Evolutionary conservation across 2,113 vertebrate species (phyloP).

Genomic region (Plecturocebus donacophilus): DNA sequence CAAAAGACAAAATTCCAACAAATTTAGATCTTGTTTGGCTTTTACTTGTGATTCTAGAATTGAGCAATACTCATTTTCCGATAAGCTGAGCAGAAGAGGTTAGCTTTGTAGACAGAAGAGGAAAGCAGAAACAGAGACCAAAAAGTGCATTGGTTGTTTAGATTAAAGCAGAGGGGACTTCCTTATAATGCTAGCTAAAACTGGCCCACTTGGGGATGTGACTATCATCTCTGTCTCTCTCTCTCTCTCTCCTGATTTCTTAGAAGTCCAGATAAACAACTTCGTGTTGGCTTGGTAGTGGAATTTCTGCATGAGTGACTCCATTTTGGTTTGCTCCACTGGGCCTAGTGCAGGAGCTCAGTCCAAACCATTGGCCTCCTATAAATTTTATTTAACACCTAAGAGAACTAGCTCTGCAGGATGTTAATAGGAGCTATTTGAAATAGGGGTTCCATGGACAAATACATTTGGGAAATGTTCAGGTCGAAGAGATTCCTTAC

Average conservation of each 20-base stretch:
- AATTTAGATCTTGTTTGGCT: not conserved
- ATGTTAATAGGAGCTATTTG: not conserved
- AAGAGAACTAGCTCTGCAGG: not conserved
- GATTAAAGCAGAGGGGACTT: not conserved
- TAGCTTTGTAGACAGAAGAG: not conserved
- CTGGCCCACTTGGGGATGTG: not conserved
- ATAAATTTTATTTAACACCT: not conserved
- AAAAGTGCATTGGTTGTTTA: not conserved
- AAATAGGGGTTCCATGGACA: not conserved
- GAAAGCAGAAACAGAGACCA: not conserved
- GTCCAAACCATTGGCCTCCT: not conserved
- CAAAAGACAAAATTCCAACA: not conserved
- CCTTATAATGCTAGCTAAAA: not conserved
- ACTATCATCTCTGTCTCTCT: not conserved
- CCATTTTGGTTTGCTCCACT: not conserved
- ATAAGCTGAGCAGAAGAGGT: not conserved
- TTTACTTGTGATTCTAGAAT: not conserved
- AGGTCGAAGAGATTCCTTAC: not conserved
- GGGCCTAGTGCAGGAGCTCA: not conserved
- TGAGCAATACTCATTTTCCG: not conserved
- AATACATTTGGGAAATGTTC: not conserved
- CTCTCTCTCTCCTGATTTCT: not conserved
- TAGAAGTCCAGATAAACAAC: not conserved
- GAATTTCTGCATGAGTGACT: not conserved
- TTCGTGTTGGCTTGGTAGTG: not conserved